Evolutionary conservation across 1,140 invertebrate species (phyloP).

Genomic region (Dreissena rostriformis): DNA sequence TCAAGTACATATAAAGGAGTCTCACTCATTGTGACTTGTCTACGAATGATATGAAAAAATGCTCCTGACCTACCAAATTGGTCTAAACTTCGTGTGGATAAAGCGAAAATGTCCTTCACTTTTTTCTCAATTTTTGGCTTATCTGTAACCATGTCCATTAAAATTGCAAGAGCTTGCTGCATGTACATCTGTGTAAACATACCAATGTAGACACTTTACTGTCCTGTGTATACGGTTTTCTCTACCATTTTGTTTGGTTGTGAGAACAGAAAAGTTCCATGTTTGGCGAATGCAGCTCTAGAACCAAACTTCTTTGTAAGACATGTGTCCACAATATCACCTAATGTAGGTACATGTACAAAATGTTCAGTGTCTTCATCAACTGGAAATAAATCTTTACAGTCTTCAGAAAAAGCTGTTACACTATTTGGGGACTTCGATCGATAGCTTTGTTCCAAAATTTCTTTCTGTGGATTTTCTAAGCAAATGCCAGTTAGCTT

Average conservation of each 20-base stretch:
- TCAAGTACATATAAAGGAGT: background rate
- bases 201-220: too few species aligned
- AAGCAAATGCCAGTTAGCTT: too few species aligned
- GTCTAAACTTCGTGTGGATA: background rate
- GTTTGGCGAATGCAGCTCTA: too few species aligned
- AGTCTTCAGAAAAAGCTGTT: background rate
- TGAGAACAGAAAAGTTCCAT: too few species aligned
- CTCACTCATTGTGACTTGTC: background rate
- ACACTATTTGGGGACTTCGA: too few species aligned
- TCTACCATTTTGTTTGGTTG: background rate
- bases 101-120: conserved; percentile 2
- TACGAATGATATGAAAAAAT: background rate
- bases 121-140: too few species aligned
- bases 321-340: background rate
- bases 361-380: background rate
- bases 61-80: conserved; percentile 9
- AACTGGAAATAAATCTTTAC: background rate
- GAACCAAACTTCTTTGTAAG: background rate
- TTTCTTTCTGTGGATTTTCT: too few species aligned
- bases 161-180: too few species aligned
- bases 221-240: background rate
- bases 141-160: too few species aligned
- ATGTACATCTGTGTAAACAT: too few species aligned
- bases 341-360: background rate
- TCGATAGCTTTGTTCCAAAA: too few species aligned